Base-by-base conservation (phyloP, 1,140 invertebrate genomes). In the Chironomus tepperi region DNA sequence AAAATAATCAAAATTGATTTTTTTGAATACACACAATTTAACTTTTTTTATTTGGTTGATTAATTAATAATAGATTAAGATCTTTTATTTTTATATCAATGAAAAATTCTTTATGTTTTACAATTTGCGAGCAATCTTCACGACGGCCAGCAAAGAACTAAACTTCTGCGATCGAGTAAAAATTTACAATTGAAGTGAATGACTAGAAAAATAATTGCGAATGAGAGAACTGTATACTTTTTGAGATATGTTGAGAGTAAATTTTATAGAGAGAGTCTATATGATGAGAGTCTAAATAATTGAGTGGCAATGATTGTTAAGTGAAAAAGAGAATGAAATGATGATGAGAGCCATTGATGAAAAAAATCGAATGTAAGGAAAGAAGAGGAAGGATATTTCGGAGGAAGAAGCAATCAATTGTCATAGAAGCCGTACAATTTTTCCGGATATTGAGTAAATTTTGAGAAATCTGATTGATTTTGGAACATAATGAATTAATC, bases 71-170 rank as follows among this genome's bases (percentile, higher is more conserved):
- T 57, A 57, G n/a, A n/a, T 57, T 57, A 57, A 12, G 9, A 12
- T 12, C 47, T 57, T 57, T 57, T 57, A 57, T 57, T 57, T 34
- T 34, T 34, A 5, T 34, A 34, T 34, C 5, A 2, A 34, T 34
- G 24, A 34, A 34, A 57, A 57, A 57, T n/a, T 12, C 10, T 57
- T 57, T 10, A 12, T 10, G 47, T 57, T 12, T 12, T 57, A 70
- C 18, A 16, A 10, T 18, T 70, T 70, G 65, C 65, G 16, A 70
- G 65, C 65, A 21, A 70, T 70, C 65, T 70, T 18, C 16, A 70
- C 65, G 65, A 70, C 18, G 10, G 65, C 65, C 18, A 70, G 65
- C 65, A 70, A 70, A 70, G 19, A 21, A 70, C 65, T 70, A 70
- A 18, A 12, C n/a, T 57, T 57, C 3, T 15, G 8, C 10, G 12